Conservation (phyloP, 2,113 vertebrate genomes). For the Diglossa brunneiventris region DNA sequence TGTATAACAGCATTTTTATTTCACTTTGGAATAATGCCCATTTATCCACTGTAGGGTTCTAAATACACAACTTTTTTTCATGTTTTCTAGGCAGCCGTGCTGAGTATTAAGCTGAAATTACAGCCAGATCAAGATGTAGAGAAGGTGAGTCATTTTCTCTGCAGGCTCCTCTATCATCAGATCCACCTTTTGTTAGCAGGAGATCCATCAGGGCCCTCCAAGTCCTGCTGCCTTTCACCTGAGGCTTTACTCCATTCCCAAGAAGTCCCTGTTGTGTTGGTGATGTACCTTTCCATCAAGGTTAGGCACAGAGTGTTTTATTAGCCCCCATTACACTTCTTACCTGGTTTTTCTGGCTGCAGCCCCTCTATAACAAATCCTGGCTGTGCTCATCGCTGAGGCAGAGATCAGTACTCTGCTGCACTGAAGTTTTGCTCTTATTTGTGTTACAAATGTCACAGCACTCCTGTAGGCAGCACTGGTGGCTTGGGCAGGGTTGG, state of each 20-base stretch:
- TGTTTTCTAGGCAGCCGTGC: slow-evolving; percentile 74
- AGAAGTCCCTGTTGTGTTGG: not conserved
- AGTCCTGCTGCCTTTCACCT: not conserved
- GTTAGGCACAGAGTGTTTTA: not conserved
- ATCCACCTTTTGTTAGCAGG: not conserved
- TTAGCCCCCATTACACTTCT: too few species aligned
- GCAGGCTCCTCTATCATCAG: not conserved
- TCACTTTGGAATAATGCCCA: not conserved
- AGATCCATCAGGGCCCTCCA: not conserved
- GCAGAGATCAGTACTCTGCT: not conserved
- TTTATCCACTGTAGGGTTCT: not conserved
- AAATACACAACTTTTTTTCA: not conserved
- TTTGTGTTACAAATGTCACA: not conserved
- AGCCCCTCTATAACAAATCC: not conserved
- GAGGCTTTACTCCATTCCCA: not conserved
- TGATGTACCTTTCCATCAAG: not conserved
- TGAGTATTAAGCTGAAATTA: slow-evolving; percentile 78
- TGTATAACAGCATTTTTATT: not conserved
- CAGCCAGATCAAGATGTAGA: slow-evolving; percentile 82
- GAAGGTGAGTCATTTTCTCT: slow-evolving; percentile 76
- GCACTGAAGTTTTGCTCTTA: not conserved
- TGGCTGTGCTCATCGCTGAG: not conserved
- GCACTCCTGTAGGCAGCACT: not conserved
- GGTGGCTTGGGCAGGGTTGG: not conserved
- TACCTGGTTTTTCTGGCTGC: not conserved